Conservation (phyloP, 2,888 invertebrate genomes). For the Ophion ellenae region DNA sequence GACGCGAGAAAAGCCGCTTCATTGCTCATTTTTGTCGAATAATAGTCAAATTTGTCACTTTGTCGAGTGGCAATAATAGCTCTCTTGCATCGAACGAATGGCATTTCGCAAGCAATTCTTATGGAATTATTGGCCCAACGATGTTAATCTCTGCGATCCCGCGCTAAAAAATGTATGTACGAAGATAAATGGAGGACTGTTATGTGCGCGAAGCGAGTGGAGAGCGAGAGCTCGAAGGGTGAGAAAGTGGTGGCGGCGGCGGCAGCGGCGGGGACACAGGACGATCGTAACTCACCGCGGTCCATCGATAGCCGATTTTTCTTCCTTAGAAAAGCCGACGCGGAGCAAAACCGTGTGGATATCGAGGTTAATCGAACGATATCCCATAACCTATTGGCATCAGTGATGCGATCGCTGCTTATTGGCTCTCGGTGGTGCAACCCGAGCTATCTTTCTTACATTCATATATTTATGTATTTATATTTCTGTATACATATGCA, state of each 20-base stretch:
- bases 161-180: too few species aligned
- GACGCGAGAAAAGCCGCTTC: too few species aligned
- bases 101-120: too few species aligned
- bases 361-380: constrained; percentile 66
- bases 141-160: too few species aligned
- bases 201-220: not conserved
- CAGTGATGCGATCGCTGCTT: constrained; percentile 61
- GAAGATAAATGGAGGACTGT: too few species aligned
- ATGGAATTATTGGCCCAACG: too few species aligned
- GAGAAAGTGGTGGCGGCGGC: not conserved
- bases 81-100: too few species aligned
- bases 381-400: constrained; percentile 61
- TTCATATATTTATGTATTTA: not conserved
- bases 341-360: constrained; percentile 57
- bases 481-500: not conserved
- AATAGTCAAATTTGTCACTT: too few species aligned
- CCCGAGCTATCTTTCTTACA: not conserved
- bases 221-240: not conserved
- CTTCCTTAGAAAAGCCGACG: constrained; percentile 61
- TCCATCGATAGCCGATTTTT: constrained; percentile 62
- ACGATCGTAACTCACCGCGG: constrained; percentile 58
- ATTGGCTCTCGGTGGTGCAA: constrained; percentile 54
- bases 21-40: too few species aligned
- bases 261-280: not conserved
- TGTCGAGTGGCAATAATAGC: too few species aligned